Conservation (phyloP, 2,113 vertebrate species). For the Vimba vimba region DNA sequence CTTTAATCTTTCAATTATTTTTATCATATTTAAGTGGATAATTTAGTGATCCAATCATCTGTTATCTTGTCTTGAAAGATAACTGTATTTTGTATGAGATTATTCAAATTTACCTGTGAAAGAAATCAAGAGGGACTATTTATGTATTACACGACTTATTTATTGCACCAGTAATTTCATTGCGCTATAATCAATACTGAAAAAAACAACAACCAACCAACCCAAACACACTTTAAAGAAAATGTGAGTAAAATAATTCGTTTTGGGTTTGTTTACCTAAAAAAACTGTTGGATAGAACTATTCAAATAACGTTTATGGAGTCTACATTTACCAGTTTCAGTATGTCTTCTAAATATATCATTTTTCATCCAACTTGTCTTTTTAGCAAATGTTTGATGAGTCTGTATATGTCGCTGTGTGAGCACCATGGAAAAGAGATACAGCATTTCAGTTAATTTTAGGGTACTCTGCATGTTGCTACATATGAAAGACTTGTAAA, state of each 20-base stretch:
- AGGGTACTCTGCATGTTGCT: constrained; percentile 55
- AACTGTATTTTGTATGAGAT: constrained; percentile 24
- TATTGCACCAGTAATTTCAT: constrained; percentile 48
- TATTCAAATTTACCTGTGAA: constrained; percentile 42
- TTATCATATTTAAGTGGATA: constrained; percentile 55
- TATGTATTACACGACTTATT: constrained; percentile 52
- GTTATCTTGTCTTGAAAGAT: constrained; percentile 29
- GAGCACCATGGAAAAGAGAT: constrained; percentile 26
- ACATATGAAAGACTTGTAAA: constrained; percentile 40
- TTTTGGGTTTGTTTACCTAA: not conserved
- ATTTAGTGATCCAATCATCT: constrained; percentile 44
- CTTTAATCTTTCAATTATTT: constrained; percentile 37
- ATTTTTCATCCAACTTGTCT: constrained; percentile 6
- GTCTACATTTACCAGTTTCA: not conserved
- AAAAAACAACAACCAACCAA: constrained; percentile 17
- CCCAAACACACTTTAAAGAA: not conserved
- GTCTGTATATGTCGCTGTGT: constrained; percentile 51
- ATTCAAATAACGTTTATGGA: not conserved
- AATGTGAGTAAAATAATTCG: not conserved
- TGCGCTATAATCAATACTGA: not conserved
- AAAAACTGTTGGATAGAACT: not conserved
- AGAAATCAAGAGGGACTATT: constrained; percentile 47
- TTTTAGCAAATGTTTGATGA: not conserved
- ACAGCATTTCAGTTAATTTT: constrained; percentile 35
- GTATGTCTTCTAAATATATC: not conserved